Base-by-base conservation (phyloP, 1,140 invertebrate species). In the Eumaeus atala region DNA sequence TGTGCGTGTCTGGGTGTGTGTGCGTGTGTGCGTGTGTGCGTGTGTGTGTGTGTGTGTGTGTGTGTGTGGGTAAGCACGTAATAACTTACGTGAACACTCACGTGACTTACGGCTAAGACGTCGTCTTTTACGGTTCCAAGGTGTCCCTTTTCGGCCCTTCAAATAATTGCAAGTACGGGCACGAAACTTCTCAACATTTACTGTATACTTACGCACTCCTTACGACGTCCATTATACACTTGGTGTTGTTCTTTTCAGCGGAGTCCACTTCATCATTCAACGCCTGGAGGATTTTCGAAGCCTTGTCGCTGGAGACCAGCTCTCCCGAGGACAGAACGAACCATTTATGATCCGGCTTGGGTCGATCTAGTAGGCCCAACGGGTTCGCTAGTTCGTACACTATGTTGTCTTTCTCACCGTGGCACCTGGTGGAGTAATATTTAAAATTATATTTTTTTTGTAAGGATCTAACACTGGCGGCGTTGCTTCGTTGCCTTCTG, bases 331-430 rank as follows among this genome's bases (percentile, higher is more conserved):
- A 83, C 0, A 72, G 60, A 0, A 85, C 36, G 51, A 66, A 87
- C 59, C 51, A 77, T 33, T 67, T 80, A 40, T 73, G 51, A 6
- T 68, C 72, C 0, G 71, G 62, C 6, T 71, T 62, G 6, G 77
- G 72, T 51, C 61, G 60, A n/a, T 81, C 84, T 7, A 92, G 63
- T 1, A 92, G 61, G 64, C 89, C 76, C 9, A 90, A 62, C 35
- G 90, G 84, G 49, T 90, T 90, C 0, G 91, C 92, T 35, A 92
- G 65, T 51, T 92, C 77, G 70, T 90, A 95, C 0, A 94, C 91
- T 9, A 89, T 69, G 82, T 96, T 95, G 14, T 85, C 89, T 58
- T 91, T 83, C 74, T 95, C 91, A 11, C 95, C 95, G 67, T 97
- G 95, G 63, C 95, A 90, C 86, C 86, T 88, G 58, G 11, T 72